These are phyloP conservation scores for Zapornia atra DNA, from an alignment of 2,113 vertebrate species.

Conservation along the genomic window DNA sequence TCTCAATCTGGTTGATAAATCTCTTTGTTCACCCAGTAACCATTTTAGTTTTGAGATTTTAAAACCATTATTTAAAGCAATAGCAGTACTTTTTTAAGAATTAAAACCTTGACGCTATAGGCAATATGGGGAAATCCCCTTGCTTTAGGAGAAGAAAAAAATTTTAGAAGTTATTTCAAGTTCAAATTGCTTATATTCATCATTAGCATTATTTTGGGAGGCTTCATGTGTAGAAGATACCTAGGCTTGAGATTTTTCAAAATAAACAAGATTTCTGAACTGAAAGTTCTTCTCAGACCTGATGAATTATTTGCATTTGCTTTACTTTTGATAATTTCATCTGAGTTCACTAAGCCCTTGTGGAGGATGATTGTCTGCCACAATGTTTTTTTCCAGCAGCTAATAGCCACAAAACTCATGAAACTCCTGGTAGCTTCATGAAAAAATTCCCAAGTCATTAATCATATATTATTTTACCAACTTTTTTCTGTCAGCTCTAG, in stretches of 20 bases:
- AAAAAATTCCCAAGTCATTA: background rate
- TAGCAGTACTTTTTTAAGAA: background rate
- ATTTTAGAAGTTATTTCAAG: background rate
- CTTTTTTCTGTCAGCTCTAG: slow-evolving; percentile 34
- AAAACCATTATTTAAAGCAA: background rate
- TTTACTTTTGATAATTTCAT: background rate
- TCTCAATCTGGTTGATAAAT: background rate
- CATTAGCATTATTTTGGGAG: background rate
- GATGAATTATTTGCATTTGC: background rate
- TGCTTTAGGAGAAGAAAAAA: background rate
- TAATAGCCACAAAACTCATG: background rate
- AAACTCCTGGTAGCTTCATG: background rate
- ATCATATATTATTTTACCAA: background rate
- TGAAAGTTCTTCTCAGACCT: background rate
- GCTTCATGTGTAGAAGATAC: background rate
- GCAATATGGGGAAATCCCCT: background rate
- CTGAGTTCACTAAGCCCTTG: background rate
- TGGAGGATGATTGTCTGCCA: background rate
- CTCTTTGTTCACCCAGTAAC: background rate
- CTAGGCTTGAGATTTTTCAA: background rate
- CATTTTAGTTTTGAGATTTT: background rate
- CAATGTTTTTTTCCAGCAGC: background rate
- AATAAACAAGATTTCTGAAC: background rate
- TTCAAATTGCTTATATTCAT: background rate
- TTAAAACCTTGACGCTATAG: accelerated